Conservation (phyloP, 2,797 vertebrate genomes). For the Ctenopoma multispine region DNA sequence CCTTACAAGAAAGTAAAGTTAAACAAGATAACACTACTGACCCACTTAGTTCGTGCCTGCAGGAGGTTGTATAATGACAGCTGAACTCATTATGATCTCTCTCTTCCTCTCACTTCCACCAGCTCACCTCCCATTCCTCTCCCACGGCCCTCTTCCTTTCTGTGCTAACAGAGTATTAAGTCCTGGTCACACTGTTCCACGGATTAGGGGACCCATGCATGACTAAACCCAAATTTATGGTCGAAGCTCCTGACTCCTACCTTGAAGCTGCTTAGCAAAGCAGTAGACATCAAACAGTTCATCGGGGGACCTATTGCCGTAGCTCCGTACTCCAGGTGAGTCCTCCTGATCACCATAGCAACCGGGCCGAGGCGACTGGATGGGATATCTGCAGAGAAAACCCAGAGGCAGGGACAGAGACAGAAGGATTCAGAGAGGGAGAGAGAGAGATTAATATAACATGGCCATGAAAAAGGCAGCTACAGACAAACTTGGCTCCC, state of each 20-base stretch:
- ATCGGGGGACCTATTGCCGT: slow-evolving; percentile 86
- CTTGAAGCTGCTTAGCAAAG: slow-evolving; percentile 89
- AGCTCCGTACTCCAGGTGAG: slow-evolving; percentile 94
- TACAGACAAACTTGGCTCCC: slow-evolving; percentile 41
- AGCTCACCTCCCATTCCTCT: slow-evolving; percentile 4
- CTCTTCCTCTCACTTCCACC: not conserved
- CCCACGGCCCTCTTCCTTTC: slow-evolving; percentile 17
- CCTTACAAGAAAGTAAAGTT: slow-evolving; percentile 24
- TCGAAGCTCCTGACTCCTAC: slow-evolving; percentile 70
- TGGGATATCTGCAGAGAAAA: slow-evolving; percentile 88
- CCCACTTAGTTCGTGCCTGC: slow-evolving; percentile 23
- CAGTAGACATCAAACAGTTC: slow-evolving; percentile 96
- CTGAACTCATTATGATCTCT: slow-evolving; percentile 1
- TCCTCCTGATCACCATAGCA: slow-evolving; percentile 96
- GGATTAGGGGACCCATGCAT: slow-evolving; percentile 36
- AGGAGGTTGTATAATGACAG: slow-evolving; percentile 14
- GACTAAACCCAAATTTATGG: slow-evolving; percentile 52
- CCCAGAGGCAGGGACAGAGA: slow-evolving; percentile 24
- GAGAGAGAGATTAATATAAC: slow-evolving; percentile 44
- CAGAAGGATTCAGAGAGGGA: slow-evolving; percentile 7
- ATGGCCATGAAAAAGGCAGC: slow-evolving; percentile 34
- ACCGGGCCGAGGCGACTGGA: slow-evolving; percentile 94
- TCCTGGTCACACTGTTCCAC: slow-evolving; percentile 46
- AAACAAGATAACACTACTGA: slow-evolving; percentile 35
- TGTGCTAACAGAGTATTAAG: slow-evolving; percentile 38